Base-by-base conservation (phyloP, 2,797 vertebrate species). In the Clarias pachynema region DNA sequence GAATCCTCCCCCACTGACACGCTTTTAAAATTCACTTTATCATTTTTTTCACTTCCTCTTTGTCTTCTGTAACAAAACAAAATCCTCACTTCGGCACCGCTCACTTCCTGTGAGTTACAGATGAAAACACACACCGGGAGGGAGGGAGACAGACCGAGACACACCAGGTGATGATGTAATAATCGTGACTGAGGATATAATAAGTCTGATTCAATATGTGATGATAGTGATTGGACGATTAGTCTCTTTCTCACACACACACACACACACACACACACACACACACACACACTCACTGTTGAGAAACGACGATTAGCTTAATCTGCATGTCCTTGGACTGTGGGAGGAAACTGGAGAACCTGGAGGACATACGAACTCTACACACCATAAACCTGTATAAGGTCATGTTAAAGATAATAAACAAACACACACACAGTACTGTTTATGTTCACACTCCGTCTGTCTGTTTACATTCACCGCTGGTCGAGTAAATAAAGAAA, bases 1-100 rank as follows among this genome's bases (percentile, higher is more conserved):
- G 79, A 86, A 85, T 83, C 68, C 84, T 85, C 87, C 79, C 88
- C 85, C 84, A 78, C 87, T 89, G 88, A 89, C 83, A 83, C 57
- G 79, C 78, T 66, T 82, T 80, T 88, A 89, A 86, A 86, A 86
- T 49, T 84, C 85, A 60, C 72, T 82, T 86, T 83, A 86, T 88
- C 82, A 85, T 79, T 79, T 86, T 86, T 87, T 73, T 70, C 22
- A 29, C 56, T 49, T 68, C 60, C 66, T 72, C 82, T 65, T 89
- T 81, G 63, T 86, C 82, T 85, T 73, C 44, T 57, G 62, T 65
- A 81, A 83, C 40, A 73, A 65, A 62, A 68, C 40, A 59, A 85
- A 82, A 83, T 82, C 40, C 60, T 85, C 85, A 83, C 56, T 84
- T 60, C 69, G 69, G 31, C 81, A 80, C 29, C 15, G 18, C 31